Base-by-base conservation (phyloP, 2,797 vertebrate species). In the Macroramphosus scolopax region DNA sequence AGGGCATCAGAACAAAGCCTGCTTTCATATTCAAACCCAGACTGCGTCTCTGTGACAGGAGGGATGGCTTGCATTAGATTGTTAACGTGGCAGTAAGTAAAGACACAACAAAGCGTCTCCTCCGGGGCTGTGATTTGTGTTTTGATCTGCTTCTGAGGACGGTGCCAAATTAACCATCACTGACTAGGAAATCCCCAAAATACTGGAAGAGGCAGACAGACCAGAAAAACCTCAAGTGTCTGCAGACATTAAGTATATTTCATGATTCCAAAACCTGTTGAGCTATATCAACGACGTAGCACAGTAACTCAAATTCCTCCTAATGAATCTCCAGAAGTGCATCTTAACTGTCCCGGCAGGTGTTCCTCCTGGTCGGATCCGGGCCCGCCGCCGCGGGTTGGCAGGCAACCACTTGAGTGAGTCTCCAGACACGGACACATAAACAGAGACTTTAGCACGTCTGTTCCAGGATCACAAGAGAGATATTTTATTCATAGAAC, bases 401-500 rank as follows among this genome's bases (percentile, higher is more conserved):
- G n/a, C n/a, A n/a, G n/a, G n/a, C n/a, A n/a, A n/a, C n/a, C n/a
- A n/a, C n/a, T n/a, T n/a, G n/a, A n/a, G n/a, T n/a, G n/a, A n/a
- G n/a, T n/a, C n/a, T n/a, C n/a, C n/a, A n/a, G n/a, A n/a, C n/a
- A n/a, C n/a, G n/a, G n/a, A n/a, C n/a, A n/a, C n/a, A n/a, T n/a
- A n/a, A n/a, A n/a, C n/a, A n/a, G n/a, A n/a, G n/a, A n/a, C n/a
- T n/a, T n/a, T n/a, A n/a, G n/a, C n/a, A n/a, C n/a, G 9, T 8
- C 17, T n/a, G 4, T 31, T 17, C 20, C 0, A 6, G 32, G 39
- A 37, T 72, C 64, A 68, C 54, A 67, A 70, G 66, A 71, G 83
- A 74, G 69, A 70, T 32, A 77, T 77, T 84, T 82, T 81, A 82
- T 83, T 86, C 47, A 67, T 60, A 65, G 66, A 80, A 80, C 75